Conservation (phyloP, 1,140 invertebrate genomes). For the Liolophura sinensis region DNA sequence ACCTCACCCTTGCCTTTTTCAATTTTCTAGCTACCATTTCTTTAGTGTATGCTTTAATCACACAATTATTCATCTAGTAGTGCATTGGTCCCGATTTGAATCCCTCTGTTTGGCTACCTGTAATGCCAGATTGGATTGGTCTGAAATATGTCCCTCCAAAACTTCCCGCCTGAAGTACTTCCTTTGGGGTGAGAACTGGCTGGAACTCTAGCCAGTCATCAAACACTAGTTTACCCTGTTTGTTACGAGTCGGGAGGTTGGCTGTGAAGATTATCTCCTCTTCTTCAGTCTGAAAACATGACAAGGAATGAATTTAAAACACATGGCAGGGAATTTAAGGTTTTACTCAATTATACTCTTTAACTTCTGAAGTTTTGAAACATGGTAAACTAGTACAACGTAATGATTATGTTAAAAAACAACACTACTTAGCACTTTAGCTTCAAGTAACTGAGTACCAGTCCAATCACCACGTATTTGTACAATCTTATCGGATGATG, state of each 20-base stretch:
- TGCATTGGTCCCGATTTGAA: neutral
- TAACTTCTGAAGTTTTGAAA: slow-evolving; percentile 11
- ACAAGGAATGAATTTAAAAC: neutral
- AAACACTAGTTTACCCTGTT: slow-evolving; percentile 38
- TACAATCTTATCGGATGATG: no score
- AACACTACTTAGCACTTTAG: no score
- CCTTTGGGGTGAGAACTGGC: slow-evolving; percentile 44
- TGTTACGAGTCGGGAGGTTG: slow-evolving; percentile 28
- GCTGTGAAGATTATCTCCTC: slow-evolving; percentile 31
- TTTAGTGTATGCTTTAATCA: no score
- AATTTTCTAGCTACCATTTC: no score
- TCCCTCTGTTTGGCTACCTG: slow-evolving; percentile 16
- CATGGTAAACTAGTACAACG: no score
- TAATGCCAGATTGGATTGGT: slow-evolving; percentile 39
- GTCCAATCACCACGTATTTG: no score
- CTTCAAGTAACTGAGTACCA: no score
- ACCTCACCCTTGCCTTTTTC: no score
- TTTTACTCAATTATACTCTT: slow-evolving; percentile 4
- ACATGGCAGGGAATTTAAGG: neutral
- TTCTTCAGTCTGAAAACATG: slow-evolving; percentile 13
- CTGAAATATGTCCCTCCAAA: slow-evolving; percentile 47
- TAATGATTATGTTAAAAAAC: no score
- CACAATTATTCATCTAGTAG: neutral
- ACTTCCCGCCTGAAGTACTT: slow-evolving; percentile 41
- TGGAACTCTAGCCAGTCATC: slow-evolving; percentile 32